Evolutionary conservation across 2,888 invertebrate species (phyloP), one percentile per base, ranked within the genome.

Genomic region (Scrobipalpa costella): DNA sequence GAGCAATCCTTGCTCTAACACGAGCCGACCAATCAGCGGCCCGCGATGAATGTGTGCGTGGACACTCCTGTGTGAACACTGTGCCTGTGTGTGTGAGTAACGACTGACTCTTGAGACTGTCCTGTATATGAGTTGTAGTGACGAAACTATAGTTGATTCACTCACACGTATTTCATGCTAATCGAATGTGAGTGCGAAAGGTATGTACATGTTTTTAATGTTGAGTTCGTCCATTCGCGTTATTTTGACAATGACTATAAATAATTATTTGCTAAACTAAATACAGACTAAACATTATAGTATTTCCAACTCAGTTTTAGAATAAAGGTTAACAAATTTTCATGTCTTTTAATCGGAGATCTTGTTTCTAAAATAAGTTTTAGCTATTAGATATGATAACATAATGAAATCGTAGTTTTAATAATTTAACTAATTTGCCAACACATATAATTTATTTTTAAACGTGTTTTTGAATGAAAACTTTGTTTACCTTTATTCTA

Each of bases 1-100:
- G 99, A 99, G 85, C 98, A 99, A 85, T 98, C 98, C 1, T 93
- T 99, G 62, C 95, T 99, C 72, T 99, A 96, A 95, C 92, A 74
- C 66, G 78, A 68, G 70, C 62, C 62, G 50, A 52, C 61, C 52
- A 62, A 57, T 64, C 64, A 69, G 55, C 59, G 66, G 57, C 66
- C 68, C 21, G 38, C 50, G 61, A 52, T 27, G 7, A 36, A 61
- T 59, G 77, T 74, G 76, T 74, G 73, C 69, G 67, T 66, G 72
- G 74, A 81, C 75, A 71, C 67, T 69, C 65, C 65, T 57, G 66
- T 67, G 64, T 71, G 66, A 63, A 64, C 64, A 62, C 27, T 17
- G 47, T 34, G 59, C 40, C 21, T 60, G 55, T 60, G 40, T 44
- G 63, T 15, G 34, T 27, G 21, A 19, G 50, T 47, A 17, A 59